Conservation (phyloP, 2,113 vertebrate genomes). For the Caretta caretta region DNA sequence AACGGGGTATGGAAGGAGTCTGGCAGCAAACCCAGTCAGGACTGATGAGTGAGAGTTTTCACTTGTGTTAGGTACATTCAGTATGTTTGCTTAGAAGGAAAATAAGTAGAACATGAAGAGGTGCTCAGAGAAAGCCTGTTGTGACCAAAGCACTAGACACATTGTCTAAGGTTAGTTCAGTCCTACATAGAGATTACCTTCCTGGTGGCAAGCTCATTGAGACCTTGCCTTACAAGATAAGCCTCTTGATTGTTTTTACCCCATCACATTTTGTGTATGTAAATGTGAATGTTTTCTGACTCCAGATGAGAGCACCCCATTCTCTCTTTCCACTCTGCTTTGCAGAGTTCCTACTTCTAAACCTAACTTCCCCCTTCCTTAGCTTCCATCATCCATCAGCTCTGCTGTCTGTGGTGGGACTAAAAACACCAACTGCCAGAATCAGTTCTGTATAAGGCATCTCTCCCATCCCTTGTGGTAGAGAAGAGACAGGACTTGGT, state of each 20-base stretch:
- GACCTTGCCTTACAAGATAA: neutral
- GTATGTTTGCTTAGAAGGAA: slow-evolving; percentile 17
- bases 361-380: neutral
- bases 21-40: neutral
- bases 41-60: neutral
- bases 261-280: neutral
- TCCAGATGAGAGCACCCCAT: neutral
- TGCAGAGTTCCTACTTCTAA: neutral
- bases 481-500: neutral
- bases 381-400: neutral
- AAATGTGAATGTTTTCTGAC: neutral
- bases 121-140: neutral
- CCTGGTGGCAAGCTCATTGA: neutral
- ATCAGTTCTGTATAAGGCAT: neutral
- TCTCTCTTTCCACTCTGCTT: neutral
- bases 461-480: neutral
- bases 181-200: neutral
- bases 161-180: neutral
- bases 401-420: neutral
- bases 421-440: neutral
- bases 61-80: neutral
- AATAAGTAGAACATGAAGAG: neutral
- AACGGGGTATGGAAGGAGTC: neutral
- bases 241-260: neutral
- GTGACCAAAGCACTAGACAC: neutral